phyloP scores from a whole-genome alignment of 2,888 invertebrate genomes.

The Furcula furcula region DNA sequence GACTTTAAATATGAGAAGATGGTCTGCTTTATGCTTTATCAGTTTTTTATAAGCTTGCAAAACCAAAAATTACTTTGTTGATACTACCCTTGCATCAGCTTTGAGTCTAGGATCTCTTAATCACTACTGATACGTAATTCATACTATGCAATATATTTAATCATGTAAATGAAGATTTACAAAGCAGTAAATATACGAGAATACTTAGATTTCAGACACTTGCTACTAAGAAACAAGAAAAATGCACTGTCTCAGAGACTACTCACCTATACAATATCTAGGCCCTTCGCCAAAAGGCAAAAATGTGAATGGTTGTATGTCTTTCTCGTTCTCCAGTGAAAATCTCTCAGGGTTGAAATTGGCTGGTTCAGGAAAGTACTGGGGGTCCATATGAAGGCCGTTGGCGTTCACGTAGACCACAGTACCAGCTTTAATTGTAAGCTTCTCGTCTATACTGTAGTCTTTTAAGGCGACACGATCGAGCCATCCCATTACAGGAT shows the following conservation, averaged over 20 bases:
- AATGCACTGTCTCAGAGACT: background rate
- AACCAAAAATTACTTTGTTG: no score
- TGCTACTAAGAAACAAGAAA: background rate
- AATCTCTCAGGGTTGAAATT: slow-evolving; percentile 81
- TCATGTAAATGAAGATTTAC: no score
- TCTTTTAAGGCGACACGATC: slow-evolving; percentile 39
- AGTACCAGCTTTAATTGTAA: slow-evolving; percentile 45
- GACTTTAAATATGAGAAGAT: no score
- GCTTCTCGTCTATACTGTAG: slow-evolving; percentile 42
- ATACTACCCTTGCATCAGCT: slow-evolving; percentile 4
- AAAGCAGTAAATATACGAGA: no score
- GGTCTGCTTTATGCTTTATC: no score
- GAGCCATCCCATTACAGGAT: slow-evolving; percentile 51
- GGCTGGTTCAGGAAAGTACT: slow-evolving; percentile 74
- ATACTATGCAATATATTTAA: no score
- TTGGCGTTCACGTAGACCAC: slow-evolving; percentile 43
- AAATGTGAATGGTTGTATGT: slow-evolving; percentile 50
- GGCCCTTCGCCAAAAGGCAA: slow-evolving; percentile 82
- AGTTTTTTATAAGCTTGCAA: no score
- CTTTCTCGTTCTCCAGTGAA: slow-evolving; percentile 74
- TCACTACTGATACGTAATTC: background rate
- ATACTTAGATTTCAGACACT: no score
- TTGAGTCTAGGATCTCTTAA: slow-evolving; percentile 1
- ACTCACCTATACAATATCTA: slow-evolving; percentile 80
- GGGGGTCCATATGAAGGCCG: slow-evolving; percentile 58